phyloP scores from a whole-genome alignment of 2,113 vertebrate genomes.

The Nematolebias whitei region DNA sequence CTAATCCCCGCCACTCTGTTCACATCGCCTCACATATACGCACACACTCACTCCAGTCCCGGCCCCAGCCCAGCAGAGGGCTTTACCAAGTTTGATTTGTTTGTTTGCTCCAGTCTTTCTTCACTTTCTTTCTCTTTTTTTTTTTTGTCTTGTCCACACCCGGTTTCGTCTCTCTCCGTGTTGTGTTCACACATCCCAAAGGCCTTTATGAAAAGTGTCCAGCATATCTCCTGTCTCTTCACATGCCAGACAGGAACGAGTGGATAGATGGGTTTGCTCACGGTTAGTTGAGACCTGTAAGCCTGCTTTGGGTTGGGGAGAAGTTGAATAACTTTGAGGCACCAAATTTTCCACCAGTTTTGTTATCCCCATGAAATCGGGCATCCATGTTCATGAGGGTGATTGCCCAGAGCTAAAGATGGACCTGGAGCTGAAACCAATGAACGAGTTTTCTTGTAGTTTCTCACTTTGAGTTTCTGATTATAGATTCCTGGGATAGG shows the following conservation, averaged over 20 bases:
- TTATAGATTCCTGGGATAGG: background rate
- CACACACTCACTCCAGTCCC: slow-evolving; percentile 60
- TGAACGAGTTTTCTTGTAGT: slow-evolving; percentile 30
- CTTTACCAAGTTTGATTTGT: slow-evolving; percentile 83
- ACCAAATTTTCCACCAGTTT: slow-evolving; percentile 49
- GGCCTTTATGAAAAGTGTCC: slow-evolving; percentile 61
- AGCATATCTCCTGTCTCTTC: slow-evolving; percentile 53
- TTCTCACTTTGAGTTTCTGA: slow-evolving; percentile 19
- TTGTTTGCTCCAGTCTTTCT: slow-evolving; percentile 77
- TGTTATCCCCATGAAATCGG: slow-evolving; percentile 67
- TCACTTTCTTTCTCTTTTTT: slow-evolving; percentile 60
- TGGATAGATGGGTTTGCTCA: slow-evolving; percentile 48
- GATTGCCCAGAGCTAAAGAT: slow-evolving; percentile 27
- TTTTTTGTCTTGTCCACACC: slow-evolving; percentile 52
- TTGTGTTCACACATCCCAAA: slow-evolving; percentile 68
- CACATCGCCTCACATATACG: slow-evolving; percentile 66
- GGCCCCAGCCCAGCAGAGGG: slow-evolving; percentile 74
- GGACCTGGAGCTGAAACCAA: slow-evolving; percentile 28
- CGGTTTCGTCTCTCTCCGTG: slow-evolving; percentile 45
- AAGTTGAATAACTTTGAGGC: slow-evolving; percentile 31
- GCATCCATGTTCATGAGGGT: slow-evolving; percentile 69
- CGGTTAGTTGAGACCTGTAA: slow-evolving; percentile 35
- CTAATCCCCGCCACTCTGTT: slow-evolving; percentile 84
- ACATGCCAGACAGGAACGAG: slow-evolving; percentile 55
- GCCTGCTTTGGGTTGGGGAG: slow-evolving; percentile 47